These are phyloP conservation scores for Penelope pileata DNA, from an alignment of 2,113 vertebrate species.

Conservation along the genomic window DNA sequence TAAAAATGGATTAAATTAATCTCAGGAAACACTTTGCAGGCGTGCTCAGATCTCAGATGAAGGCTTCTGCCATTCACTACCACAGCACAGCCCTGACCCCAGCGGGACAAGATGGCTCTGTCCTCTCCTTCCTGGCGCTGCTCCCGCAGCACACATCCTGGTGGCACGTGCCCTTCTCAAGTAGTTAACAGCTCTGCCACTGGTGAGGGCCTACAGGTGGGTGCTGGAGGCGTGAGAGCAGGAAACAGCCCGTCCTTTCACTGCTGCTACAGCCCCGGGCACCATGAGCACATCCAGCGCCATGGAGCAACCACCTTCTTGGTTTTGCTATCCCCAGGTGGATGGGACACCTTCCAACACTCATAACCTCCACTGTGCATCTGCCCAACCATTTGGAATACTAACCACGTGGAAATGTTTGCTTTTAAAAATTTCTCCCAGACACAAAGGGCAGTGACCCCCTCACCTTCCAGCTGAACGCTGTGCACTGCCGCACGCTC, in stretches of 20 bases:
- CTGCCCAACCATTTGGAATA: accelerated
- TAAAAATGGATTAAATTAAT: neutral
- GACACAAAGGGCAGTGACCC: neutral
- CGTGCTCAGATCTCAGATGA: neutral
- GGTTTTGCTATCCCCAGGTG: neutral
- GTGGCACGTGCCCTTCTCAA: neutral
- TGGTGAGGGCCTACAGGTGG: neutral
- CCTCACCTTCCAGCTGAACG: neutral
- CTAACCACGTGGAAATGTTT: neutral
- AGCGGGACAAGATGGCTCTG: neutral
- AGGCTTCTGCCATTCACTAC: neutral
- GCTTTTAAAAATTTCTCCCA: neutral
- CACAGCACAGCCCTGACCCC: neutral
- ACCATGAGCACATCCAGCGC: accelerated
- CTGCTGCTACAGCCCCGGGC: neutral
- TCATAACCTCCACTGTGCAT: neutral
- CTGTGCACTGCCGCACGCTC: neutral
- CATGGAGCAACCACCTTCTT: accelerated
- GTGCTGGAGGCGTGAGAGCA: neutral
- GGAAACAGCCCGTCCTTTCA: neutral
- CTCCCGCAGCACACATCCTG: accelerated
- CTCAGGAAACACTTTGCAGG: neutral
- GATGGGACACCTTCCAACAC: neutral
- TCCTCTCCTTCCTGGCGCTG: neutral
- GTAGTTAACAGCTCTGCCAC: neutral